These are phyloP conservation scores for Gobiocypris rarus DNA, from an alignment of 2,113 vertebrate genomes.

Conservation along the genomic window DNA sequence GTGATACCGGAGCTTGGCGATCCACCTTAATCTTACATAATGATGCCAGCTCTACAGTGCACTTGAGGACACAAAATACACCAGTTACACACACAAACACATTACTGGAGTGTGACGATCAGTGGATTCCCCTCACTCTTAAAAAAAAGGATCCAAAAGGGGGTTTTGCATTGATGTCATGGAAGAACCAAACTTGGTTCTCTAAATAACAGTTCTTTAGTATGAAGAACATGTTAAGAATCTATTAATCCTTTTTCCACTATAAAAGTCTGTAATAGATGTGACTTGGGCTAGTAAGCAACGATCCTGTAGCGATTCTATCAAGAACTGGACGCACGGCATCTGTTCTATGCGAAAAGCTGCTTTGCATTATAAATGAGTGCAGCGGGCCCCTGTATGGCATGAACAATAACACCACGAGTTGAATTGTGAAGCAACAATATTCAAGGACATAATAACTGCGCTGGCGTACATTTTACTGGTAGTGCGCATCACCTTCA, in stretches of 20 bases:
- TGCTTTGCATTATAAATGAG: slow-evolving; percentile 37
- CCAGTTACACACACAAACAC: not conserved
- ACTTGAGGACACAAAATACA: slow-evolving; percentile 20
- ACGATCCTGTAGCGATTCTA: not conserved
- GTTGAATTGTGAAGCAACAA: not conserved
- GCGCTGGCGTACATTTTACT: not conserved
- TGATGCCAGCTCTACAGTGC: not conserved
- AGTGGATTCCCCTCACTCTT: not conserved
- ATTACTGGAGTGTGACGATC: not conserved
- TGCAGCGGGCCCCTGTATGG: not conserved
- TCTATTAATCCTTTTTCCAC: too few relatives aligned
- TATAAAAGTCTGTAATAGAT: too few relatives aligned
- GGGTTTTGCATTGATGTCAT: too few relatives aligned
- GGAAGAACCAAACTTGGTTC: too few relatives aligned
- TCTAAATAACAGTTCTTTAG: too few relatives aligned
- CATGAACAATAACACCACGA: not conserved
- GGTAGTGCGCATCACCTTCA: not conserved
- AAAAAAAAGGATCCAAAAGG: too few relatives aligned
- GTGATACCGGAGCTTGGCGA: not conserved
- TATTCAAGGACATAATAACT: not conserved
- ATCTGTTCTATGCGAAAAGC: not conserved
- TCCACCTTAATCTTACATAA: slow-evolving; percentile 23
- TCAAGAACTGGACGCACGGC: not conserved
- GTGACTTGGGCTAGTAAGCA: too few relatives aligned
- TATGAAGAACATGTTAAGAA: too few relatives aligned